A percentile compares a stretch with the other conserved stretches of the same genome.
These are phyloP conservation scores for Melinaea menophilus DNA, from an alignment of 2,888 invertebrate species.

Conservation along the genomic window DNA sequence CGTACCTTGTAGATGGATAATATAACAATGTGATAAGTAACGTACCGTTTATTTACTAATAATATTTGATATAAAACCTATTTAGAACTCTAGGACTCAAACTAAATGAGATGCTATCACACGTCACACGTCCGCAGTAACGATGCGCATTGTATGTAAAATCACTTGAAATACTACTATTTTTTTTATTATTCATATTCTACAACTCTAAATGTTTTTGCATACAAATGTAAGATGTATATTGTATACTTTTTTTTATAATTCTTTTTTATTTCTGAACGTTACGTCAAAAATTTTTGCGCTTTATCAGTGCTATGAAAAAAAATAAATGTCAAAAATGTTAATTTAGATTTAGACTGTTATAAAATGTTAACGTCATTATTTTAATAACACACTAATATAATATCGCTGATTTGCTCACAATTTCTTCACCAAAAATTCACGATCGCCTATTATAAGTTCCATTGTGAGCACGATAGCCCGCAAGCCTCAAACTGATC, in stretches of 20 bases:
- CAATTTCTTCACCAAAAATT: conserved; percentile 29
- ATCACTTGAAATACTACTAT: conserved; percentile 20
- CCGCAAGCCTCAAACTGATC: conserved; percentile 65
- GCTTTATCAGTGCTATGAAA: too few species aligned
- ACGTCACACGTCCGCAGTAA: conserved; percentile 58
- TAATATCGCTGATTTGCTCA: conserved; percentile 25
- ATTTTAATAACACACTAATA: conserved; percentile 10
- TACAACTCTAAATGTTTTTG: conserved; percentile 3
- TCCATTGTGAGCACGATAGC: conserved; percentile 70
- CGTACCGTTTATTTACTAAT: conserved; percentile 4
- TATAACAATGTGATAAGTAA: conserved; percentile 35
- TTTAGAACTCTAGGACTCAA: not conserved
- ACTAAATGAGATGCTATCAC: conserved; percentile 8
- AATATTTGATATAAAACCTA: not conserved
- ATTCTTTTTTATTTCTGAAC: too few species aligned
- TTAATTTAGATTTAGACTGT: not conserved
- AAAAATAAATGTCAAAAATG: too few species aligned
- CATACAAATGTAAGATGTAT: not conserved
- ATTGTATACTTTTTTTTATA: too few species aligned
- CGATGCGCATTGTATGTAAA: conserved; percentile 72
- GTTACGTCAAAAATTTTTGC: too few species aligned
- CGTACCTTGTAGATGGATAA: conserved; percentile 41
- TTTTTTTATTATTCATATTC: conserved; percentile 20
- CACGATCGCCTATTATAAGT: conserved; percentile 67
- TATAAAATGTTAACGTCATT: not conserved